A percentile compares a stretch with the other conserved stretches of the same genome.
phyloP scores from a whole-genome alignment of 2,113 vertebrate genomes.

The Clarias magur region DNA sequence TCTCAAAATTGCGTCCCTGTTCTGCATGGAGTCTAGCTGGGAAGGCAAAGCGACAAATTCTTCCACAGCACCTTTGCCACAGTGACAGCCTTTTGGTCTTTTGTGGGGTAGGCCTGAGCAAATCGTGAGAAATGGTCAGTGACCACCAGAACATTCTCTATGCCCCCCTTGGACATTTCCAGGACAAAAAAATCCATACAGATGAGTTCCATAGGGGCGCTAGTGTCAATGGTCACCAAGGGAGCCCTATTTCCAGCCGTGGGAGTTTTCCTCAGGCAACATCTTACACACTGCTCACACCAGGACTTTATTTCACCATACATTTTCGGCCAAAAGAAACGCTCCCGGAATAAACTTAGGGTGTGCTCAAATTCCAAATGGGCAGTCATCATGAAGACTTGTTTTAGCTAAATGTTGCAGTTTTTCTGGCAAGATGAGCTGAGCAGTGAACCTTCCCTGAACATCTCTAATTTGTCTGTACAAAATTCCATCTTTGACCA shows the following conservation, averaged over 20 bases:
- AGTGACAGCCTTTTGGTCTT: conserved; percentile 40
- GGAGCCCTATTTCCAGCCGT: too few species aligned
- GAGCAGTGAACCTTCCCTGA: background rate
- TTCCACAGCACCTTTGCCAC: conserved; percentile 47
- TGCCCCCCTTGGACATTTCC: conserved; percentile 36
- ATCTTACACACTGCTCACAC: too few species aligned
- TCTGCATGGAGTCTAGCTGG: conserved; percentile 46
- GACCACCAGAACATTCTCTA: conserved; percentile 43
- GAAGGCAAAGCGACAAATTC: conserved; percentile 42
- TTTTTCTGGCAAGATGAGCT: background rate
- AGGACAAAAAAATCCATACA: conserved; percentile 38
- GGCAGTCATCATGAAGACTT: conserved; percentile 12
- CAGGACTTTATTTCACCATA: too few species aligned
- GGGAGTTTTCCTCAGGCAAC: too few species aligned
- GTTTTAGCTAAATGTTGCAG: background rate
- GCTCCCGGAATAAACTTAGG: background rate
- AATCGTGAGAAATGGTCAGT: conserved; percentile 43
- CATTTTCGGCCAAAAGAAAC: too few species aligned
- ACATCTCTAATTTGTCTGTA: background rate
- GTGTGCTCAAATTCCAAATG: background rate
- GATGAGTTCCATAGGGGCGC: too few species aligned
- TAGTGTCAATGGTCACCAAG: too few species aligned
- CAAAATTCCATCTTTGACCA: conserved; percentile 24
- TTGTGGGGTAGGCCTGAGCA: too few species aligned
- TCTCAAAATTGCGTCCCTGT: too few species aligned